Percentiles rank a stretch among this genome's conserved stretches.
Evolutionary conservation across 1,140 invertebrate genomes (phyloP).

Genomic region (Ephestia elutella): DNA sequence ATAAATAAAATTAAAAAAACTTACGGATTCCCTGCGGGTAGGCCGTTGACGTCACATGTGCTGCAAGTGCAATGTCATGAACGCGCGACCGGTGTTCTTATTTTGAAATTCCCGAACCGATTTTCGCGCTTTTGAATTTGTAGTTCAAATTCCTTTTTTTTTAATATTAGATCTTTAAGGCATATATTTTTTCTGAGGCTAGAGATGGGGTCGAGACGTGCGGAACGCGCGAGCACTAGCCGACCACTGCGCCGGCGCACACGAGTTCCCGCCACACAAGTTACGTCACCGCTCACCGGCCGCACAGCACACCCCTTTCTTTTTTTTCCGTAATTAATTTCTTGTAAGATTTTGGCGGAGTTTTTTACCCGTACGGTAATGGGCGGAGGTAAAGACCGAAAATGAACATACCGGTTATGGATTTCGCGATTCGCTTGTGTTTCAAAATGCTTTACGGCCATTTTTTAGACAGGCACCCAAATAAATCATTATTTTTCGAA

Average conservation of each 20-base stretch:
- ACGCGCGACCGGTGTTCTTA: neutral
- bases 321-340: slow-evolving; percentile 68
- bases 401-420: neutral
- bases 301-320: slow-evolving; percentile 64
- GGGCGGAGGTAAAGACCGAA: slow-evolving; percentile 1
- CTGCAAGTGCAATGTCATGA: slow-evolving; percentile 9
- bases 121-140: neutral
- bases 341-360: slow-evolving; percentile 58
- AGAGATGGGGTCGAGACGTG: slow-evolving; percentile 32
- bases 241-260: slow-evolving; percentile 53
- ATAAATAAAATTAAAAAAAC: slow-evolving; percentile 27
- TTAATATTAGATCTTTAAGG: neutral
- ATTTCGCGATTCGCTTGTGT: slow-evolving; percentile 1
- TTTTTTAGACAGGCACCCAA: neutral
- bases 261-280: slow-evolving; percentile 36
- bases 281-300: slow-evolving; percentile 56
- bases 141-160: neutral
- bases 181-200: slow-evolving; percentile 8
- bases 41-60: slow-evolving; percentile 43
- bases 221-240: slow-evolving; percentile 47
- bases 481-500: slow-evolving; percentile 2
- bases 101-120: neutral
- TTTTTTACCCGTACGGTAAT: slow-evolving; percentile 28
- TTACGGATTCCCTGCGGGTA: slow-evolving; percentile 43
- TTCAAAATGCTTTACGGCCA: slow-evolving; percentile 1